Evolutionary conservation across 2,888 invertebrate species (phyloP), one percentile per base, ranked within the genome.

Genomic region (Leucophenga maculata): DNA sequence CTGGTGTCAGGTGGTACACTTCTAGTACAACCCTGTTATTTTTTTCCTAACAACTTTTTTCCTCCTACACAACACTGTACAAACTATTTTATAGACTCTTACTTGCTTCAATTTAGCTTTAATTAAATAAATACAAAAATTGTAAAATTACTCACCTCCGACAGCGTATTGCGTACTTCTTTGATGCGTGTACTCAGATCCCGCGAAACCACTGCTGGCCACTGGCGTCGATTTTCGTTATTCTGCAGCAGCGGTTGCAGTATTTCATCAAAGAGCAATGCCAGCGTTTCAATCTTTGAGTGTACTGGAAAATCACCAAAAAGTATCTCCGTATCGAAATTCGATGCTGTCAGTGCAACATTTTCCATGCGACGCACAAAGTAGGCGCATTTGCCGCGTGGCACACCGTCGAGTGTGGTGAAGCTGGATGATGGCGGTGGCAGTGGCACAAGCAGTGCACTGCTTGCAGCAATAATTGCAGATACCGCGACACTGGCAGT

Each of bases 191-290:
- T 89, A 73, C 91, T 91, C 82, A 95, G 92, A 86, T 95, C 95
- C 72, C 92, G 91, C 26, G 90, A 90, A 1, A 94, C 92, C 39
- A 93, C 91, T 73, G 90, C 89, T 0, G 95, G 95, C 95, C 95
- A 95, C 3, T 91, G 91, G 60, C 85, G 88, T 76, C 93, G 93
- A 84, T 94, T 94, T 67, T 90, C 90, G 1, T 92, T 90, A 86
- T 93, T 94, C 57, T 92, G 92, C 39, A 95, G 88, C 65, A 95
- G 84, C 0, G 95, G 95, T 11, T 93, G 91, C 69, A 94, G 92
- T 32, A 94, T 92, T 82, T 94, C 92, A 77, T 95, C 93, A 8
- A 94, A 91, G 77, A 95, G 89, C 48, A 92, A 89, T 32, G 92
- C 91, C 50, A 94, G 86, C 82, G 94, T 94, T 82, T 93, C 92